Evolutionary conservation across 2,113 vertebrate species (phyloP).

Genomic region (Phyllostomus discolor): DNA sequence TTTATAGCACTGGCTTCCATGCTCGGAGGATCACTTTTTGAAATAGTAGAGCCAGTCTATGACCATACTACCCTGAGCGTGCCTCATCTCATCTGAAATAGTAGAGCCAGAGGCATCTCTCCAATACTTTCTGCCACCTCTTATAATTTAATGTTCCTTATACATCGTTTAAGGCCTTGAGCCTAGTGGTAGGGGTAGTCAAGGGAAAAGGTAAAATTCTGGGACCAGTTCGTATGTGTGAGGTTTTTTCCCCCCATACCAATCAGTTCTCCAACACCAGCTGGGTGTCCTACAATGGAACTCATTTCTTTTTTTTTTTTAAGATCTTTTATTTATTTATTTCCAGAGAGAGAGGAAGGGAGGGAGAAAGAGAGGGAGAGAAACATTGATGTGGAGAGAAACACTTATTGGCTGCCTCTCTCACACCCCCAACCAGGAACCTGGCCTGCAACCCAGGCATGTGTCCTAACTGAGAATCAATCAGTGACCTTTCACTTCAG

Average conservation of each 20-base stretch:
- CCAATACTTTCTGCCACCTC: neutral
- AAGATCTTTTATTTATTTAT: too few species aligned
- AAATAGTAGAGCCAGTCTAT: neutral
- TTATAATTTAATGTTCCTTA: neutral
- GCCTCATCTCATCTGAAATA: neutral
- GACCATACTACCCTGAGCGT: too few species aligned
- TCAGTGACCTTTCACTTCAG: too few species aligned
- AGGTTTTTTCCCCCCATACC: neutral
- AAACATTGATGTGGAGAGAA: too few species aligned
- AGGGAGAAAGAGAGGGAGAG: too few species aligned
- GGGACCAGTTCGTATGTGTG: neutral
- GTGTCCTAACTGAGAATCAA: too few species aligned
- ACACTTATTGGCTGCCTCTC: too few species aligned
- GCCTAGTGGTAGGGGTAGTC: neutral
- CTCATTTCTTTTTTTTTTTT: neutral
- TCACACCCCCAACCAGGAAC: too few species aligned
- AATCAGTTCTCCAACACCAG: neutral
- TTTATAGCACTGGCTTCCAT: neutral
- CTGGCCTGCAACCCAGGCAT: too few species aligned
- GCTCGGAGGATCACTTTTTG: neutral
- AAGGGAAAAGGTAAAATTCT: neutral
- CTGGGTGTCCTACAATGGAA: neutral
- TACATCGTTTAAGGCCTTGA: neutral
- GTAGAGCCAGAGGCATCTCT: neutral
- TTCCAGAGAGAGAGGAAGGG: too few species aligned